Base-by-base conservation (phyloP, 2,888 invertebrate species). In the Drosophila limbata region DNA sequence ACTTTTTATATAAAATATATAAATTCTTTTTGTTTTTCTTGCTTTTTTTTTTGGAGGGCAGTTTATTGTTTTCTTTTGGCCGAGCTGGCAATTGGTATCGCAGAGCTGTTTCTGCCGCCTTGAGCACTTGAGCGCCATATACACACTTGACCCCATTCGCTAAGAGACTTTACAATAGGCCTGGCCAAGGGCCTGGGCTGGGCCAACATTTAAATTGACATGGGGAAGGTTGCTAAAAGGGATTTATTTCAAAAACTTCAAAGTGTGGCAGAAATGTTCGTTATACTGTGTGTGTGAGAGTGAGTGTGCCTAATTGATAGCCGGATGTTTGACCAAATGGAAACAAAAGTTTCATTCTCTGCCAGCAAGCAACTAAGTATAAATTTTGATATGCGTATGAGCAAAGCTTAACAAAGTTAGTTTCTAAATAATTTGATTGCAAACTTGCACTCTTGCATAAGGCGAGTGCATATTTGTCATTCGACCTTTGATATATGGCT, bases 31-130 rank as follows among this genome's bases (percentile, higher is more conserved):
- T 45, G 40, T 64, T 78, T 56, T 57, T 69, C 33, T 52, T 17
- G 13, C 37, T 9, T 17, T 9, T 35, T 48, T 56, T 60, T 67
- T 47, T 15, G 5, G 9, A n/a, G n/a, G n/a, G n/a, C n/a, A 19
- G 62, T 83, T 88, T 88, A 84, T 88, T 86, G 87, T 86, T 86
- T 88, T 88, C 84, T 76, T 88, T 81, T 60, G 66, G 69, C 44
- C 44, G 53, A 37, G 52, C 66, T 56, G 64, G 67, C 63, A 62
- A 64, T 39, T 45, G 61, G 61, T 47, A 25, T 1, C 25, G 25
- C 5, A 39, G 15, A 51, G 63, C 78, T 52, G 48, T 56, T 81
- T 56, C 66, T 62, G 62, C 77, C 65, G 73, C 81, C 81, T 83
- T 56, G 70, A 65, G 73, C 84, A 78, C 82, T 88, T 71, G 71